Evolutionary conservation across 2,888 invertebrate species (phyloP), one percentile per base, ranked within the genome.

Genomic region (Thera obeliscata): DNA sequence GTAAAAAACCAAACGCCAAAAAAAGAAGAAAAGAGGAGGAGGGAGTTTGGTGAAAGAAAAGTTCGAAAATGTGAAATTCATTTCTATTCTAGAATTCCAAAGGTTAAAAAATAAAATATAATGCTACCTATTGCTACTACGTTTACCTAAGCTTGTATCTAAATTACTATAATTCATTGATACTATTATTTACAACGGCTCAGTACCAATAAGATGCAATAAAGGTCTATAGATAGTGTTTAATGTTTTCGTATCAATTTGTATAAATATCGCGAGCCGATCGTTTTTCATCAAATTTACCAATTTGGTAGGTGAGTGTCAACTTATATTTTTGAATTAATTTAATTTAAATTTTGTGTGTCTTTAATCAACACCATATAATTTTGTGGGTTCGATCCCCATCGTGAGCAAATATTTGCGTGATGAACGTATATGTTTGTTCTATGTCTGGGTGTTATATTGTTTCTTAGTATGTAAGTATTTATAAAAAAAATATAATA

Each of bases 101-200:
- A 38, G 38, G 38, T 38, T n/a, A 49, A 49, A 49, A n/a, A 55
- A 35, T 36, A 36, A 55, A 3, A 12, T 38, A 12, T 12, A 41
- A 41, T 12, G 12, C n/a, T 38, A 38, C 38, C 3, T 12, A 12
- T 22, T 55, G 56, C 57, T 60, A 60, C 63, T 61, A 57, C 9
- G 43, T 56, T 61, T 36, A 49, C n/a, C 4, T 55, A 5, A 48
- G 2, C 9, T 38, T 38, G 1, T 50, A 57, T 62, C 59, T 63
- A 56, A 58, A 63, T 41, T 67, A 12, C 50, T 72, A 74, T 70
- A 69, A 72, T 55, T 36, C 33, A 35, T 61, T 61, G 2, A 67
- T 72, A 76, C 74, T 72, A 57, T 67, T 64, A 73, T 77, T 77
- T 78, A 76, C 67, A 70, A 60, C 38, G 22, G 46, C 48, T 52